Percentiles rank a stretch among this genome's conserved stretches.
Conservation (phyloP, 1,140 invertebrate genomes). For the Ceratitis capitata region DNA sequence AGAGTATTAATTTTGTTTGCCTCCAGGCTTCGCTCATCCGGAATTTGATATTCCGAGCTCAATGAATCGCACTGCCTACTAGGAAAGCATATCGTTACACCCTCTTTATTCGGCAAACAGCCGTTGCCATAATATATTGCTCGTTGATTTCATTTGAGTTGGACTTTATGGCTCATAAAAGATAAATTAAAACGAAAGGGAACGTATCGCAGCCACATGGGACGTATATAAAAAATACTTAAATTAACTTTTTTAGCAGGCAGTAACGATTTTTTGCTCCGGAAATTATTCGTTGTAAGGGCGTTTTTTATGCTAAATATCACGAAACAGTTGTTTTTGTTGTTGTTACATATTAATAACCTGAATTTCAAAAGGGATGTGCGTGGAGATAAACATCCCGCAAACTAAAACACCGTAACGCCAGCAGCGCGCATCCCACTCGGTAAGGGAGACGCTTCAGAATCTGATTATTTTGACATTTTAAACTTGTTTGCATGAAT, state of each 20-base stretch:
- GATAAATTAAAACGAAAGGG: neutral
- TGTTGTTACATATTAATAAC: neutral
- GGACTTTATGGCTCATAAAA: neutral
- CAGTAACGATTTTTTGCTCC: neutral
- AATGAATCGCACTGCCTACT: neutral
- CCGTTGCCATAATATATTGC: neutral
- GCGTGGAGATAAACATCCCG: neutral
- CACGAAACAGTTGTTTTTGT: neutral
- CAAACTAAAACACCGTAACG: neutral
- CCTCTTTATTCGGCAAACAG: neutral
- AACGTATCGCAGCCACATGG: neutral
- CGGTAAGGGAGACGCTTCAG: neutral
- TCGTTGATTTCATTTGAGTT: neutral
- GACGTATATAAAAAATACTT: neutral
- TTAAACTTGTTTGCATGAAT: neutral
- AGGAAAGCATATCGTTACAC: neutral
- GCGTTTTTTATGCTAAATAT: conserved; percentile 28
- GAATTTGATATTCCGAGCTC: neutral
- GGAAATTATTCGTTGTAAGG: neutral
- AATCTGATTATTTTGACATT: neutral
- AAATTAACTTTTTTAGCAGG: neutral
- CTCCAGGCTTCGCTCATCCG: neutral
- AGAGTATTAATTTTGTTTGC: neutral
- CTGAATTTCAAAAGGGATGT: conserved; percentile 1
- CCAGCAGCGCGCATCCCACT: neutral